A percentile compares a stretch with the other conserved stretches of the same genome.
phyloP scores from a whole-genome alignment of 2,797 vertebrate genomes.

The Protosalanx chinensis region DNA sequence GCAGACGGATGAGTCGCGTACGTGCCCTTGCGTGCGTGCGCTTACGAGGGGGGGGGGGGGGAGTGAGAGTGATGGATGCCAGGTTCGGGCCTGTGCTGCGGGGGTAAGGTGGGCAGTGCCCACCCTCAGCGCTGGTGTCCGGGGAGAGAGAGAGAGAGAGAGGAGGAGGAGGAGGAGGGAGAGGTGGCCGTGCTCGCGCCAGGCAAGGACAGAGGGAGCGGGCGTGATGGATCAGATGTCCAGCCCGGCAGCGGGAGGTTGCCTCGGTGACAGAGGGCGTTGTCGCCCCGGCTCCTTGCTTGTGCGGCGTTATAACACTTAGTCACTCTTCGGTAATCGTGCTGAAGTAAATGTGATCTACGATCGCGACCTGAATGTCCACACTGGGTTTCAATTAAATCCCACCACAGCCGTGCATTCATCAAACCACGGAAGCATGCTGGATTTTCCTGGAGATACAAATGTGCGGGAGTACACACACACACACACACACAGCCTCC shows the following conservation, averaged over 20 bases:
- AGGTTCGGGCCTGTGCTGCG: slow-evolving; percentile 44
- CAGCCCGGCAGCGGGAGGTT: slow-evolving; percentile 16
- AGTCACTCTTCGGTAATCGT: neutral
- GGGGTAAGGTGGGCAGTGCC: slow-evolving; percentile 40
- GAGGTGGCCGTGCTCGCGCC: slow-evolving; percentile 15
- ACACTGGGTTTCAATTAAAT: neutral
- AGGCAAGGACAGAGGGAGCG: slow-evolving; percentile 38
- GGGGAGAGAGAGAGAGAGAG: slow-evolving; percentile 12
- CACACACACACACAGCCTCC: neutral
- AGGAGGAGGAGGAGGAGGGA: slow-evolving; percentile 29
- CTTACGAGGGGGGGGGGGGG: slow-evolving; percentile 32
- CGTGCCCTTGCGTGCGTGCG: slow-evolving; percentile 29
- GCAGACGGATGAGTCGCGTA: slow-evolving; percentile 67
- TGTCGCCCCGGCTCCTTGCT: no score
- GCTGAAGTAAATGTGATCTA: neutral
- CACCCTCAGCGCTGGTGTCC: slow-evolving; percentile 39
- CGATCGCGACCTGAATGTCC: no score
- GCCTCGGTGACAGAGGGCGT: no score
- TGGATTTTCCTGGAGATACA: no score
- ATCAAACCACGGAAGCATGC: no score
- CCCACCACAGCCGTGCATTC: no score
- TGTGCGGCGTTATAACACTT: neutral
- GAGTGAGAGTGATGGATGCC: slow-evolving; percentile 58
- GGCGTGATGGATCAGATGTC: slow-evolving; percentile 51
- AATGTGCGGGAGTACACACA: neutral